Conservation (phyloP, 2,113 vertebrate species). For the Zosterops pallidus region DNA sequence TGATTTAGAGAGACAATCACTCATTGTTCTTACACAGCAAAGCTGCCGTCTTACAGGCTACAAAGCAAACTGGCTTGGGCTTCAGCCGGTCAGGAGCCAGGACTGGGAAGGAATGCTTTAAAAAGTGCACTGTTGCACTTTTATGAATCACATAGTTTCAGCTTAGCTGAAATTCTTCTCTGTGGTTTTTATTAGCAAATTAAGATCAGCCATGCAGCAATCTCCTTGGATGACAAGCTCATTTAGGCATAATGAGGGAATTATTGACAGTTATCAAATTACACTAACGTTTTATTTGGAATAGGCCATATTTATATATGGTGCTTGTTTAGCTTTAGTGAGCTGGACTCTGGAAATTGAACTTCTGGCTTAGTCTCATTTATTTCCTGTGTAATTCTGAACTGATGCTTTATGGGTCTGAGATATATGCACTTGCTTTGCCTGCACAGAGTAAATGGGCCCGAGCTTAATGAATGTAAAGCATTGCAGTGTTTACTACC, state of each 20-base stretch:
- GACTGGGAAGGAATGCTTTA: background rate
- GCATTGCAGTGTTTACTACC: constrained; percentile 70
- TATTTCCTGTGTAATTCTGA: constrained; percentile 74
- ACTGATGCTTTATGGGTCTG: constrained; percentile 67
- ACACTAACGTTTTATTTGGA: constrained; percentile 54
- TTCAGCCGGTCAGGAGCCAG: constrained; percentile 16
- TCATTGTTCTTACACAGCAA: constrained; percentile 54
- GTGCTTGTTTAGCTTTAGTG: constrained; percentile 49
- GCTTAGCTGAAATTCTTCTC: constrained; percentile 43
- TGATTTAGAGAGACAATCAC: constrained; percentile 61
- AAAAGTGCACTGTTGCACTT: constrained; percentile 43
- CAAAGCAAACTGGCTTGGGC: background rate
- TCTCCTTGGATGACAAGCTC: constrained; percentile 58
- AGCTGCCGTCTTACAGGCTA: background rate
- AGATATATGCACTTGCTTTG: constrained; percentile 64
- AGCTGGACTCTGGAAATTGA: constrained; percentile 60
- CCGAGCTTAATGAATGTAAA: constrained; percentile 72
- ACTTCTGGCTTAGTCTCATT: constrained; percentile 68
- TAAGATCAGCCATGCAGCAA: constrained; percentile 38
- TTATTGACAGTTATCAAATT: constrained; percentile 66
- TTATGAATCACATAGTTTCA: constrained; percentile 37
- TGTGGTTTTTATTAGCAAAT: constrained; percentile 59
- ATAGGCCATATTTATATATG: constrained; percentile 52
- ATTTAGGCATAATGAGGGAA: constrained; percentile 59
- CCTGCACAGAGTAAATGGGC: constrained; percentile 72